Evolutionary conservation across 2,797 vertebrate species (phyloP).

Genomic region (Crenichthys baileyi): DNA sequence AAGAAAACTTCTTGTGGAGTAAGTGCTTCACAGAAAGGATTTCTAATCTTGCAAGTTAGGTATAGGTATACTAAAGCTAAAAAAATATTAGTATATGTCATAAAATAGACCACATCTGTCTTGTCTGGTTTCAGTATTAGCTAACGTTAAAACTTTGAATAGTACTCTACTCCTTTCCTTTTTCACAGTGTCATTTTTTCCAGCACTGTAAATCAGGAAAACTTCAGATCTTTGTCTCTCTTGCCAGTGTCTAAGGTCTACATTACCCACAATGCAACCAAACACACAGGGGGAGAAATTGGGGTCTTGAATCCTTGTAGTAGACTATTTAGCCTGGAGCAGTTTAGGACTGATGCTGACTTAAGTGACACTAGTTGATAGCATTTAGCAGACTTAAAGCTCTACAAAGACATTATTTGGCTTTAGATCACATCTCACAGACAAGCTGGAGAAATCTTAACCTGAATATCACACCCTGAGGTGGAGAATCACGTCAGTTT

Average conservation of each 20-base stretch:
- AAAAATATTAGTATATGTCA: no score
- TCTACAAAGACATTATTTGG: background rate
- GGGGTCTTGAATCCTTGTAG: background rate
- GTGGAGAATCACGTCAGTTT: background rate
- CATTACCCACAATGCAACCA: background rate
- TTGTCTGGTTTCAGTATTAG: background rate
- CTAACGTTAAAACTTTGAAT: background rate
- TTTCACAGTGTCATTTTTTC: background rate
- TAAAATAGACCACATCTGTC: background rate
- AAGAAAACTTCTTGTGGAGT: background rate
- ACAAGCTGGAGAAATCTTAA: background rate
- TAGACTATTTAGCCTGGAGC: conserved; percentile 1
- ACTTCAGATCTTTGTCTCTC: background rate
- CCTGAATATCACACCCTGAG: conserved; percentile 9
- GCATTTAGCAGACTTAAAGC: conserved; percentile 12
- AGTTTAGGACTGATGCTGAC: conserved; percentile 1
- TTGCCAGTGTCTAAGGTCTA: background rate
- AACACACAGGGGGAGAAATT: background rate
- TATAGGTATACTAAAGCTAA: background rate
- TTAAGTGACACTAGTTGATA: conserved; percentile 5
- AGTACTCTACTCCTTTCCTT: no score
- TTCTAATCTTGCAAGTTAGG: background rate
- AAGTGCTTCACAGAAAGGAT: background rate
- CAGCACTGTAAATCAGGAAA: background rate
- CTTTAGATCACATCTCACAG: conserved; percentile 3